Evolutionary conservation across 2,113 vertebrate species (phyloP).

Genomic region (Eubucco bourcierii): DNA sequence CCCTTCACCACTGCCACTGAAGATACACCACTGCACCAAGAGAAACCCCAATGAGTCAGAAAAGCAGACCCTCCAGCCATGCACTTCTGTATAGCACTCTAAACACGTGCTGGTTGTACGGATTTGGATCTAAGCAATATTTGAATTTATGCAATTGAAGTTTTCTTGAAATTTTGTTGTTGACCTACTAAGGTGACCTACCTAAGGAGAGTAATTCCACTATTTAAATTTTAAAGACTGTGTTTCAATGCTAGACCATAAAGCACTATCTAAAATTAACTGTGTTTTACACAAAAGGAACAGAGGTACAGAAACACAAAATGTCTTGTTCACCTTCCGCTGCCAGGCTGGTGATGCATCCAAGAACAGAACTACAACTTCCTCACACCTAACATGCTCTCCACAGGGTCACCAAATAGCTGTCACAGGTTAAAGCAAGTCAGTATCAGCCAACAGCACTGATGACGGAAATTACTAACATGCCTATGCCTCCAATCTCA

Average conservation of each 20-base stretch:
- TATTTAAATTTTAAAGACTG: neutral
- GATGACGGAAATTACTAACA: neutral
- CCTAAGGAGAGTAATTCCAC: neutral
- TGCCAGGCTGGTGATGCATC: neutral
- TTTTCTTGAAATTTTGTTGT: neutral
- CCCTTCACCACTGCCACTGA: neutral
- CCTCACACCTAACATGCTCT: accelerated
- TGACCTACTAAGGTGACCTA: neutral
- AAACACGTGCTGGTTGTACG: accelerated
- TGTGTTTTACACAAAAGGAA: neutral
- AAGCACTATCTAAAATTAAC: neutral
- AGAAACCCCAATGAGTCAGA: neutral
- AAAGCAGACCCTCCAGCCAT: neutral
- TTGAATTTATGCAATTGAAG: neutral
- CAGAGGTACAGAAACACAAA: neutral
- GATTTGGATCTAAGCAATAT: neutral
- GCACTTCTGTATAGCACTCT: neutral
- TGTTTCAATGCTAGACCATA: neutral
- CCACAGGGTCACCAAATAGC: neutral
- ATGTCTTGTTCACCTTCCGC: neutral
- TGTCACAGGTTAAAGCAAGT: neutral
- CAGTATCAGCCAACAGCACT: neutral
- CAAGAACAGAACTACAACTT: neutral
- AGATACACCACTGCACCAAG: accelerated
- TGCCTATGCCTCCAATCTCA: neutral